phyloP scores from a whole-genome alignment of 2,113 vertebrate species.

The Alethe castanea region DNA sequence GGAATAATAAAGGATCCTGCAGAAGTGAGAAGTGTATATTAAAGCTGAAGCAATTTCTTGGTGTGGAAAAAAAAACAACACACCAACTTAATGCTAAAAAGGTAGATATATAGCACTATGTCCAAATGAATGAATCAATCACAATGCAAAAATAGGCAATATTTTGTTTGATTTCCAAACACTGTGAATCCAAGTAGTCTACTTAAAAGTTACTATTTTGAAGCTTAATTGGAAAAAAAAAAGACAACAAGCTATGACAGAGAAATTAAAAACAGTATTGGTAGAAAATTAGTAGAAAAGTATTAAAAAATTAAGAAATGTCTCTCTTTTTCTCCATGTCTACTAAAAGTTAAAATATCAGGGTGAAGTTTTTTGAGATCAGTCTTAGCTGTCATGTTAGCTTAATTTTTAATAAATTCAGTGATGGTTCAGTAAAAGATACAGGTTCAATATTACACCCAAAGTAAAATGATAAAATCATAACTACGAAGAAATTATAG shows the following conservation, averaged over 20 bases:
- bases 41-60: background rate
- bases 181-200: background rate
- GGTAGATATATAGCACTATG: background rate
- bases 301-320: background rate
- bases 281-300: background rate
- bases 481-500: background rate
- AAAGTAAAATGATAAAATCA: background rate
- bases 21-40: background rate
- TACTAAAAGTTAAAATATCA: background rate
- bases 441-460: background rate
- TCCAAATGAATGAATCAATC: background rate
- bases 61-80: background rate
- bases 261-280: background rate
- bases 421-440: background rate
- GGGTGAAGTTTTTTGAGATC: background rate
- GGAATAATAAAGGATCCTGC: background rate
- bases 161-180: background rate
- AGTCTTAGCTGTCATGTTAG: background rate
- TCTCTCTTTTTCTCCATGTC: background rate
- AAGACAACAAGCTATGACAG: background rate
- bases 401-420: background rate
- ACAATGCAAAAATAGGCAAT: background rate
- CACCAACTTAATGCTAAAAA: background rate
- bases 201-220: background rate
- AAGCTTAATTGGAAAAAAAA: background rate